Evolutionary conservation across 2,797 vertebrate species (phyloP).

Genomic region (Octomys mimax): DNA sequence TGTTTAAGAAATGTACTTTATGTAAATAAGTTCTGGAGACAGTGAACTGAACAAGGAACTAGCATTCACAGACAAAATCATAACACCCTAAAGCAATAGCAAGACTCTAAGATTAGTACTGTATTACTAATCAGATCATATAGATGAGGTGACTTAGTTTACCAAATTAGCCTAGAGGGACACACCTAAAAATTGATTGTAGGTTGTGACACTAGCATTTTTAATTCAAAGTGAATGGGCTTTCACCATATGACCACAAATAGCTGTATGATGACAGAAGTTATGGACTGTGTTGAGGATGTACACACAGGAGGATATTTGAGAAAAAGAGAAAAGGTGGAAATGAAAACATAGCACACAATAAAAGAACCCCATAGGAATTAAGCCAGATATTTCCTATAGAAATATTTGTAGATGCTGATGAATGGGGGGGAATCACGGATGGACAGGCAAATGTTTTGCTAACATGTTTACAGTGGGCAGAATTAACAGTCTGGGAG

Average conservation of each 20-base stretch:
- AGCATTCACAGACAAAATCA: background rate
- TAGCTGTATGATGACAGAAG: background rate
- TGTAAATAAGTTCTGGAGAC: background rate
- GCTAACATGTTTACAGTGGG: background rate
- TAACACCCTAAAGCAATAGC: background rate
- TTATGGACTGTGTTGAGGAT: background rate
- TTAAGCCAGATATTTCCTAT: background rate
- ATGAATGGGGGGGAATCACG: background rate
- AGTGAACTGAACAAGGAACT: background rate
- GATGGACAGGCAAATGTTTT: background rate
- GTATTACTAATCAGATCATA: background rate
- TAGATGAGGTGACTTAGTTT: background rate
- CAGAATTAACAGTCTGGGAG: background rate
- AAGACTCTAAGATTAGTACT: background rate
- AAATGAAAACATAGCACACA: background rate
- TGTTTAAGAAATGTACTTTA: background rate
- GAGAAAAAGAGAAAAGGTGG: background rate
- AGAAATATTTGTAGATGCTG: background rate
- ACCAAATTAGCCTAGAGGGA: background rate
- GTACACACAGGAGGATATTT: fast-evolving
- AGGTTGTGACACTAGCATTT: background rate
- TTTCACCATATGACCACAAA: background rate
- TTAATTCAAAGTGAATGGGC: background rate
- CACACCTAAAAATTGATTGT: background rate
- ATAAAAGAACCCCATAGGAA: background rate